phyloP scores from a whole-genome alignment of 2,888 invertebrate species.

The Parnassius apollo region DNA sequence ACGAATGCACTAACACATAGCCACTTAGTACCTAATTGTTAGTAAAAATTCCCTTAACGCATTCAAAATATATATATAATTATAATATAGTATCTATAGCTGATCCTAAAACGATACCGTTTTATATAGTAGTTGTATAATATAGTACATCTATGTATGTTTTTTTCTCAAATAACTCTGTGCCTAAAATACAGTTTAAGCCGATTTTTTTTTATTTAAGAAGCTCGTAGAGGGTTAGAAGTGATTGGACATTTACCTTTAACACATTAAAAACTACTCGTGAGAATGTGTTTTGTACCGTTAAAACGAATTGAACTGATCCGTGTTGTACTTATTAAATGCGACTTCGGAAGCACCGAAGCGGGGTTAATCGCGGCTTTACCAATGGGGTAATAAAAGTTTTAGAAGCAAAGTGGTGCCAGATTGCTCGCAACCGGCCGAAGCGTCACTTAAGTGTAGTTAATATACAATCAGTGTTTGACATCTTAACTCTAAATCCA shows the following conservation, averaged over 20 bases:
- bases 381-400: not conserved
- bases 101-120: conserved; percentile 64
- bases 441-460: conserved; percentile 41
- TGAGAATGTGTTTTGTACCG: conserved; percentile 48
- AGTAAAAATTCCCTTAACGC: conserved; percentile 79
- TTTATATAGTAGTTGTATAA: conserved; percentile 69
- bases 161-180: conserved; percentile 68
- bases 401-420: conserved; percentile 25
- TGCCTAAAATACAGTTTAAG: conserved; percentile 78
- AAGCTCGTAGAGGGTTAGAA: conserved; percentile 71
- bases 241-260: conserved; percentile 56
- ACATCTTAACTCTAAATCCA: conserved; percentile 35
- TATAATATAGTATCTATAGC: conserved; percentile 60
- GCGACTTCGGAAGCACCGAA: conserved; percentile 17
- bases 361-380: not conserved
- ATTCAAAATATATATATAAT: conserved; percentile 78
- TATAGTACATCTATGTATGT: conserved; percentile 61
- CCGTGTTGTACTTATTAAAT: conserved; percentile 34
- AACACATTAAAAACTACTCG: conserved; percentile 44
- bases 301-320: conserved; percentile 44
- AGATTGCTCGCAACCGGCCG: conserved; percentile 29
- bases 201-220: conserved; percentile 59
- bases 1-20: conserved; percentile 53
- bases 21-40: conserved; percentile 74
- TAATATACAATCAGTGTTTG: conserved; percentile 61